phyloP scores from a whole-genome alignment of 2,888 invertebrate genomes.

The Coelinius sp. region DNA sequence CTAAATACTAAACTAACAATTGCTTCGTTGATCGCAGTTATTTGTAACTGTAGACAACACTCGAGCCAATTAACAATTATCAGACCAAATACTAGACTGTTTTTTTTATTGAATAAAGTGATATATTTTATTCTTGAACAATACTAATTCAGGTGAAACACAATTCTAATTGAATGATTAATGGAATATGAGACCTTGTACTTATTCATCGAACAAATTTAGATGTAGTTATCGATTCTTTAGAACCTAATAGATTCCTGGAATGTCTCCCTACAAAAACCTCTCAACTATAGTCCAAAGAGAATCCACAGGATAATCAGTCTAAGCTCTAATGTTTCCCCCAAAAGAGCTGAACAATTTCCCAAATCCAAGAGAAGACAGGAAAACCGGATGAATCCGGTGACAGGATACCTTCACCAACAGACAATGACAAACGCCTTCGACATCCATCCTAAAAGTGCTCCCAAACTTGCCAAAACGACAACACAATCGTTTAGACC shows the following conservation, averaged over 20 bases:
- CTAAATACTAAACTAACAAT: background rate
- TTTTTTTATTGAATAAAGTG: conserved; percentile 18
- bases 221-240: background rate
- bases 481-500: background rate
- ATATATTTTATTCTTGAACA: conserved; percentile 21
- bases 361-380: background rate
- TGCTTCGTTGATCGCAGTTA: conserved; percentile 24
- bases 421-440: background rate
- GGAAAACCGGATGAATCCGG: background rate
- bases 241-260: too few species aligned
- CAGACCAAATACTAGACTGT: conserved; percentile 27
- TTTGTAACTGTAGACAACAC: background rate
- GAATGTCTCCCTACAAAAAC: too few species aligned
- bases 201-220: background rate
- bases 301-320: too few species aligned
- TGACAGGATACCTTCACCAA: background rate
- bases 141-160: background rate
- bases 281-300: too few species aligned
- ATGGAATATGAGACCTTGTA: conserved; percentile 38
- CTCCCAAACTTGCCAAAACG: background rate
- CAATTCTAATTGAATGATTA: conserved; percentile 13
- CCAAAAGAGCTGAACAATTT: too few species aligned
- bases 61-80: conserved; percentile 18
- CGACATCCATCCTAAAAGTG: background rate
- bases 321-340: too few species aligned